Evolutionary conservation across 53 echinoderm and acorn worm species (phyloP).

Genomic region (Arbacia lixula): DNA sequence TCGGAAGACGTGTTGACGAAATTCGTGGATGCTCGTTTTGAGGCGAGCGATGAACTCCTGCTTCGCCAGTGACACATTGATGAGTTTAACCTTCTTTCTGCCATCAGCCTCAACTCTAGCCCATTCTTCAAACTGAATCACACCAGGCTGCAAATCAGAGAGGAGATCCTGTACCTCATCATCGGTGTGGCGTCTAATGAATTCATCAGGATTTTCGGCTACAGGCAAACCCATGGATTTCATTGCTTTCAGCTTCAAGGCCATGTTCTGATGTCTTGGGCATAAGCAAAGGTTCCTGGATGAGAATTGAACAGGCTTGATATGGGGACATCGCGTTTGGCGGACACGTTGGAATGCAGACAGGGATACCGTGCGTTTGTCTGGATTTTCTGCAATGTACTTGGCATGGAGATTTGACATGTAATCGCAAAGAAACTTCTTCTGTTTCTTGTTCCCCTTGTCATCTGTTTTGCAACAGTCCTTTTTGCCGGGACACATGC

Average conservation of each 20-base stretch:
- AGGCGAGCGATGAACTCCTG: slow-evolving; percentile 42
- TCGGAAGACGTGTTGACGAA: not conserved
- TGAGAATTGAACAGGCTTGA: slow-evolving; percentile 59
- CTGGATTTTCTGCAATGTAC: slow-evolving; percentile 60
- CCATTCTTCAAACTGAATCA: slow-evolving; percentile 61
- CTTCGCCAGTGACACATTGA: slow-evolving; percentile 23
- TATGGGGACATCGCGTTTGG: slow-evolving; percentile 44
- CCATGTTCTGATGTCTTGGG: slow-evolving; percentile 64
- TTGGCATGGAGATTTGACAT: slow-evolving; percentile 53
- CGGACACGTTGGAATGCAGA: slow-evolving; percentile 61
- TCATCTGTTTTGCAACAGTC: slow-evolving; percentile 56
- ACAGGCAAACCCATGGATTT: slow-evolving; percentile 20
- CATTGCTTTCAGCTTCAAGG: slow-evolving; percentile 63
- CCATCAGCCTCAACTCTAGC: slow-evolving; percentile 47
- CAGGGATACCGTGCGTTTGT: slow-evolving; percentile 48
- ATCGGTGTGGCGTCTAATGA: slow-evolving; percentile 37
- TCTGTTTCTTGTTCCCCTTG: slow-evolving; percentile 45
- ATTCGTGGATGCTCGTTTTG: slow-evolving; percentile 26
- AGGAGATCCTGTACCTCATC: slow-evolving; percentile 53
- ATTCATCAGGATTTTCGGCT: slow-evolving; percentile 52
- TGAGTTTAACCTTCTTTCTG: slow-evolving; percentile 65
- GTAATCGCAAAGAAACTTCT: slow-evolving; percentile 55
- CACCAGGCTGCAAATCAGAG: slow-evolving; percentile 20
- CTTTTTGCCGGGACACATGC: slow-evolving; percentile 60
- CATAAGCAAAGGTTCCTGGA: slow-evolving; percentile 51